Conservation (phyloP, 2,888 invertebrate species). For the Ophion ellenae region DNA sequence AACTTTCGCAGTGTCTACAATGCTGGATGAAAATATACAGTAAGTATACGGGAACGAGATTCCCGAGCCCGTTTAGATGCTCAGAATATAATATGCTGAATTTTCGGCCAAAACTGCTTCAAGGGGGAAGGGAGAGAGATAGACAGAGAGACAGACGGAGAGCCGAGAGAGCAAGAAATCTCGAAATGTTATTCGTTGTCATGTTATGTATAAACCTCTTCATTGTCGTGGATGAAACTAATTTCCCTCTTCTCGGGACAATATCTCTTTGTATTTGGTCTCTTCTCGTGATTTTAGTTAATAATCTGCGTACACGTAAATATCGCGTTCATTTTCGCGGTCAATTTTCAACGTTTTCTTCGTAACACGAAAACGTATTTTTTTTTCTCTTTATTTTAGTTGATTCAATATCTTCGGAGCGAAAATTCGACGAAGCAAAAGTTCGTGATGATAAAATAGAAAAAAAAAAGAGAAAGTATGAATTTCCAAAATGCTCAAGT, state of each 20-base stretch:
- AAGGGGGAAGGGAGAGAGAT: not conserved
- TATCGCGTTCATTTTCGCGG: too few species aligned
- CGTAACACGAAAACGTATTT: too few species aligned
- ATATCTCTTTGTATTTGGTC: not conserved
- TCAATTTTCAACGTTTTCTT: too few species aligned
- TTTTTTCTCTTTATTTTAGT: too few species aligned
- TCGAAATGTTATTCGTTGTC: constrained; percentile 36
- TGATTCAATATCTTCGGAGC: too few species aligned
- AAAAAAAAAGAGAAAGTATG: too few species aligned
- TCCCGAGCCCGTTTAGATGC: not conserved
- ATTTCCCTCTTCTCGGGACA: constrained; percentile 2
- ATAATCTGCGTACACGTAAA: not conserved
- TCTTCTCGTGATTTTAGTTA: not conserved
- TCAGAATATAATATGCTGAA: constrained; percentile 35
- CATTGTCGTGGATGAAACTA: constrained; percentile 45
- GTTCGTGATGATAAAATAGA: too few species aligned
- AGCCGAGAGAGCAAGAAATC: not conserved
- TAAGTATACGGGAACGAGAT: constrained; percentile 27
- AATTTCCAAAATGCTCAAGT: too few species aligned
- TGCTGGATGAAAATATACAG: constrained; percentile 48
- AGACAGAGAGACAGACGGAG: not conserved
- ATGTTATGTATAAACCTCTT: constrained; percentile 18
- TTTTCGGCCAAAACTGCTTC: constrained; percentile 38
- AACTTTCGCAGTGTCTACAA: constrained; percentile 14
- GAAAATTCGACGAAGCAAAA: too few species aligned